These are phyloP conservation scores for Diarsia dahlii DNA, from an alignment of 2,888 invertebrate species.

Conservation along the genomic window DNA sequence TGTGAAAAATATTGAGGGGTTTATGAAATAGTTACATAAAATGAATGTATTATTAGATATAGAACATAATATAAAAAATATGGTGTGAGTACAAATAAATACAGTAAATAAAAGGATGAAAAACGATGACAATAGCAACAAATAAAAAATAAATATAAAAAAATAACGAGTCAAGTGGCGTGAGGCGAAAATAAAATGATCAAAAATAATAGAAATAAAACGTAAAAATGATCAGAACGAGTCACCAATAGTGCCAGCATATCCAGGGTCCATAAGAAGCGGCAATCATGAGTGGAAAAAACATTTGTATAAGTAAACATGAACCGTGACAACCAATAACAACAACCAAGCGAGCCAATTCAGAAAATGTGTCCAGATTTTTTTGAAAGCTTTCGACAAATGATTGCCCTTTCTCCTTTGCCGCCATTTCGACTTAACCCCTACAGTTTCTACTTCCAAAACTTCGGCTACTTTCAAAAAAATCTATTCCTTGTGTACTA, in stretches of 20 bases:
- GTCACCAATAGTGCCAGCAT: slow-evolving; percentile 89
- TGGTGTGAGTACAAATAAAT: slow-evolving; percentile 10
- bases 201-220: slow-evolving; percentile 69
- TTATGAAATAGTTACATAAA: slow-evolving; percentile 18
- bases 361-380: slow-evolving; percentile 94
- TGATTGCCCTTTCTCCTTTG: slow-evolving; percentile 86
- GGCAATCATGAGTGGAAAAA: slow-evolving; percentile 91
- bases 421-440: slow-evolving; percentile 71
- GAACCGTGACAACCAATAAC: slow-evolving; percentile 71
- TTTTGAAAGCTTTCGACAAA: slow-evolving; percentile 90
- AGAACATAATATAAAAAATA: slow-evolving; percentile 14
- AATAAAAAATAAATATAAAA: slow-evolving; percentile 29
- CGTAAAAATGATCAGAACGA: slow-evolving; percentile 66
- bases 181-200: slow-evolving; percentile 71
- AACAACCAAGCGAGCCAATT: slow-evolving; percentile 86
- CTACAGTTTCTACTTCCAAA: slow-evolving; percentile 88
- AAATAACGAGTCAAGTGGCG: slow-evolving; percentile 82
- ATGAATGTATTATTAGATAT: slow-evolving; percentile 22
- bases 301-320: slow-evolving; percentile 87
- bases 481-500: slow-evolving; percentile 89
- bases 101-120: slow-evolving; percentile 11
- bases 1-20: background rate
- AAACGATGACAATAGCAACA: slow-evolving; percentile 19
- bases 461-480: slow-evolving; percentile 91
- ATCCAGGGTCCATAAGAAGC: slow-evolving; percentile 89